Evolutionary conservation across 2,888 invertebrate genomes (phyloP).

Genomic region (Choreutis nemorana): DNA sequence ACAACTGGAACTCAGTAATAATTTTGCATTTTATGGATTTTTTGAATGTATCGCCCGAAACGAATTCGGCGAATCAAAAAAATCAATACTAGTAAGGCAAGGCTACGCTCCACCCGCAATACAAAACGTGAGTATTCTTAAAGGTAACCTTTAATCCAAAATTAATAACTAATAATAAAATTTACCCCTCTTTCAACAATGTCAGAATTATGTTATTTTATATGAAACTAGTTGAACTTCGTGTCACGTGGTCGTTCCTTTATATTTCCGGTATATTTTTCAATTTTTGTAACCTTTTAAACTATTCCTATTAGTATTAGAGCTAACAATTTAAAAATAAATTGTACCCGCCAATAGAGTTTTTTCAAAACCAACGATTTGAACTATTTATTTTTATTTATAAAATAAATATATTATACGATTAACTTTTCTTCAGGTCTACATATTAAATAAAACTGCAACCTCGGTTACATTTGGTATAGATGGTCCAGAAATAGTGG

Average conservation of each 20-base stretch:
- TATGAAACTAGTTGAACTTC: too few relatives aligned
- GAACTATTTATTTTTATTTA: neutral
- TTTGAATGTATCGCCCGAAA: slow-evolving; percentile 38
- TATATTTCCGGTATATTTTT: too few relatives aligned
- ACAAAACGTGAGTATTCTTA: slow-evolving; percentile 27
- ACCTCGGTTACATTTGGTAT: slow-evolving; percentile 35
- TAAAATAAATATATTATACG: neutral
- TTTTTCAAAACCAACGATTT: too few relatives aligned
- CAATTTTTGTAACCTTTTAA: too few relatives aligned
- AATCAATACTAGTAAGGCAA: slow-evolving; percentile 26
- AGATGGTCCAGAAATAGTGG: slow-evolving; percentile 17
- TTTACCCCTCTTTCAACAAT: too few relatives aligned
- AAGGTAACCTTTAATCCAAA: too few relatives aligned
- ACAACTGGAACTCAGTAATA: slow-evolving; percentile 19
- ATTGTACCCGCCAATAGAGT: too few relatives aligned
- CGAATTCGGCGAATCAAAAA: slow-evolving; percentile 24
- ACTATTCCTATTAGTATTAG: too few relatives aligned
- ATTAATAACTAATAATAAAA: too few relatives aligned
- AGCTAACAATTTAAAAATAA: too few relatives aligned
- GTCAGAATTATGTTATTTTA: too few relatives aligned
- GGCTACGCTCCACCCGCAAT: slow-evolving; percentile 30
- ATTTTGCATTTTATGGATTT: slow-evolving; percentile 27
- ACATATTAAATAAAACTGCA: slow-evolving; percentile 21
- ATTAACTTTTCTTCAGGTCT: slow-evolving; percentile 18
- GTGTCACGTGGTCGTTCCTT: too few relatives aligned